phyloP scores from a whole-genome alignment of 1,140 invertebrate species.

The Campodea augens region DNA sequence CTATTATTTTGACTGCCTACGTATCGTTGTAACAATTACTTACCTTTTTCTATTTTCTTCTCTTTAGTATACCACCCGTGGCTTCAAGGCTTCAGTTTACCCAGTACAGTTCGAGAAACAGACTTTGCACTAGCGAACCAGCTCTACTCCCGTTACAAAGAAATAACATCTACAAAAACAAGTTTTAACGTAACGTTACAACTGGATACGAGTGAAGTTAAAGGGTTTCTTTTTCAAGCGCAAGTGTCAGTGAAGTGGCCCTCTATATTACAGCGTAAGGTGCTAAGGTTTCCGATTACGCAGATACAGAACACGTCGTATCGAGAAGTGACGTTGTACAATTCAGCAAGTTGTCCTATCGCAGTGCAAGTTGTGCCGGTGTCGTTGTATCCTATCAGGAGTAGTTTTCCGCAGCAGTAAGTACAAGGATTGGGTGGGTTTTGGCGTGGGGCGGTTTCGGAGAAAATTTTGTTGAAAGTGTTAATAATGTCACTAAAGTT shows the following conservation, averaged over 20 bases:
- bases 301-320: slow-evolving; percentile 61
- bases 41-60: too few relatives aligned
- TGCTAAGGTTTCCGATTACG: slow-evolving; percentile 53
- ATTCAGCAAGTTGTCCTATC: slow-evolving; percentile 36
- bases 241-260: slow-evolving; percentile 57
- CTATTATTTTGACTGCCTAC: too few relatives aligned
- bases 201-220: slow-evolving; percentile 54
- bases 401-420: too few relatives aligned
- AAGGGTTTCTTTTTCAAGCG: slow-evolving; percentile 45
- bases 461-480: too few relatives aligned
- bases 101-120: slow-evolving; percentile 35
- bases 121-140: slow-evolving; percentile 38
- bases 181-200: slow-evolving; percentile 50
- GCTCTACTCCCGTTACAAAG: slow-evolving; percentile 33
- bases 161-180: slow-evolving; percentile 23
- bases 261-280: slow-evolving; percentile 12
- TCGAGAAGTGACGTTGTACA: slow-evolving; percentile 34
- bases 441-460: too few relatives aligned
- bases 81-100: slow-evolving; percentile 44
- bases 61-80: slow-evolving; percentile 41
- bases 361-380: slow-evolving; percentile 41
- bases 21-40: too few relatives aligned
- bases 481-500: too few relatives aligned
- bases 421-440: too few relatives aligned
- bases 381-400: slow-evolving; percentile 27